phyloP scores from a whole-genome alignment of 30 jellyfish, hydroid and myxozoan species.

The Aurelia aurita complex sp. Pacific region DNA sequence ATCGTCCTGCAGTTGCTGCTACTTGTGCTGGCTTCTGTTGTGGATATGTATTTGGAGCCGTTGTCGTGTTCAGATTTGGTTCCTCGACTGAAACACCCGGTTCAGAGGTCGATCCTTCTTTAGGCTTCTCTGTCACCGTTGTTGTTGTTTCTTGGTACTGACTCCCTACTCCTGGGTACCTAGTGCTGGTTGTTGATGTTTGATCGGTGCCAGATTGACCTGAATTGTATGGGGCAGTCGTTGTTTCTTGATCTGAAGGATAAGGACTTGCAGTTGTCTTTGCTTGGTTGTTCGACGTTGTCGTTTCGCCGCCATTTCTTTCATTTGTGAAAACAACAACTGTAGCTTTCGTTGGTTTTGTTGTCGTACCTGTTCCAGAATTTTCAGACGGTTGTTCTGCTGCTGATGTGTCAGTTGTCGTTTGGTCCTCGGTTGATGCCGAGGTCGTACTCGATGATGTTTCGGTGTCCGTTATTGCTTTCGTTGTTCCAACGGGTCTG shows the following conservation, averaged over 20 bases:
- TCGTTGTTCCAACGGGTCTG: too few relatives aligned
- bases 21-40: slow-evolving; percentile 7
- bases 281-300: background rate
- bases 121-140: background rate
- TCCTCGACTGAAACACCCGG: slow-evolving; percentile 34
- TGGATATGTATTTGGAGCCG: background rate
- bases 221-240: background rate
- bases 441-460: background rate
- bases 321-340: background rate
- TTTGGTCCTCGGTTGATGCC: slow-evolving; percentile 6
- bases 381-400: background rate
- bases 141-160: slow-evolving; percentile 3
- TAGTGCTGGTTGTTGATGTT: background rate
- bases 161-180: background rate
- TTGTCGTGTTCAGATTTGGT: slow-evolving; percentile 3
- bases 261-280: slow-evolving; percentile 27
- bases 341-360: background rate
- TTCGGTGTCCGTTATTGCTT: too few relatives aligned
- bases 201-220: background rate
- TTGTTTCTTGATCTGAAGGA: slow-evolving; percentile 12
- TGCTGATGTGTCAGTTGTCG: slow-evolving; percentile 13
- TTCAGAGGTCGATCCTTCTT: background rate
- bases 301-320: background rate
- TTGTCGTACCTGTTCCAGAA: background rate
- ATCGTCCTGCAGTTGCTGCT: background rate